These are phyloP conservation scores for Muntiacus reevesi DNA, from an alignment of 2,113 vertebrate genomes.

Conservation along the genomic window DNA sequence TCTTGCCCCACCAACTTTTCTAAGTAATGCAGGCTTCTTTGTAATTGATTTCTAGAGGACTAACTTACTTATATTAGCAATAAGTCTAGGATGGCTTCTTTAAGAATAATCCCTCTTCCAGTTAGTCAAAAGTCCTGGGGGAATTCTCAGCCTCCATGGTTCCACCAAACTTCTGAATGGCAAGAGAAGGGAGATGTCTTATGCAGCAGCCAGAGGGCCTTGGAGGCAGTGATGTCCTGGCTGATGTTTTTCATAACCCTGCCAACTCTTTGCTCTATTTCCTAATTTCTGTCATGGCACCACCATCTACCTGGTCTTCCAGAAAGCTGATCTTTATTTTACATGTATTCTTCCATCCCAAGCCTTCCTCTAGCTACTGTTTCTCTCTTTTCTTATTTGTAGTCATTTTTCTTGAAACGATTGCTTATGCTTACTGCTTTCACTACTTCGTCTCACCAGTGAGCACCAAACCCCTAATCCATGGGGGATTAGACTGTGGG, in stretches of 20 bases:
- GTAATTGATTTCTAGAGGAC: neutral
- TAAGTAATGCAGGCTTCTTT: neutral
- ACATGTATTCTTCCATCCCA: neutral
- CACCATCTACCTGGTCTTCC: neutral
- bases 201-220: neutral
- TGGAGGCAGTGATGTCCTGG: neutral
- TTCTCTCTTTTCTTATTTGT: neutral
- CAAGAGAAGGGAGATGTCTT: neutral
- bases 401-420: neutral
- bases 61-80: neutral
- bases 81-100: neutral
- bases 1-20: neutral
- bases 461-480: neutral
- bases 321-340: neutral
- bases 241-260: neutral
- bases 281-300: neutral
- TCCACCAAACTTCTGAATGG: neutral
- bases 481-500: neutral
- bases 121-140: neutral
- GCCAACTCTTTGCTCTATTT: neutral
- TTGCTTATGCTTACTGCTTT: neutral
- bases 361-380: neutral
- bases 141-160: neutral
- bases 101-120: neutral
- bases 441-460: neutral